phyloP scores from a whole-genome alignment of 1,140 invertebrate genomes.

The Drosophila kikkawai region DNA sequence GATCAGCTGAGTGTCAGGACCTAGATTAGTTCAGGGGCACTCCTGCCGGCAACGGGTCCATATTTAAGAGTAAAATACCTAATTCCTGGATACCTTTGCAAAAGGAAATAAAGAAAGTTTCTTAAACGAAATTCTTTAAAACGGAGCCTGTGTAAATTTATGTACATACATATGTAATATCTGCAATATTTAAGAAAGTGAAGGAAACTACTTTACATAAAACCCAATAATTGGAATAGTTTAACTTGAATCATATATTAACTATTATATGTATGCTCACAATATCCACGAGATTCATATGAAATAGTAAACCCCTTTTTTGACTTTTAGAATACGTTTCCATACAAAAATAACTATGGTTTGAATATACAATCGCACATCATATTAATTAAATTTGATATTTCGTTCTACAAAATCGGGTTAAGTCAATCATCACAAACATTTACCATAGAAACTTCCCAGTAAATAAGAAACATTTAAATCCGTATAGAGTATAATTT shows the following conservation, averaged over 20 bases:
- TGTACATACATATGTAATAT: neutral
- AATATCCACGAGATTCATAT: neutral
- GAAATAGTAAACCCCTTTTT: neutral
- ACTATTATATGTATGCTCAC: neutral
- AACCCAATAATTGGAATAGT: neutral
- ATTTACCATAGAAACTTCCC: neutral
- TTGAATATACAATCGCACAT: neutral
- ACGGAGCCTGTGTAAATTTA: neutral
- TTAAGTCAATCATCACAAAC: neutral
- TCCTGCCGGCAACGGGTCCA: neutral
- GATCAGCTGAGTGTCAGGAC: conserved; percentile 58
- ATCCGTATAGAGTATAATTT: conserved; percentile 63
- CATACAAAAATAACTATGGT: neutral
- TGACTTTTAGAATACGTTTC: neutral
- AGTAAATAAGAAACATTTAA: neutral
- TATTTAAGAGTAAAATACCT: conserved; percentile 4
- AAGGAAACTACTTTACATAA: neutral
- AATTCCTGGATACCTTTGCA: neutral
- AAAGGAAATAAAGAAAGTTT: neutral
- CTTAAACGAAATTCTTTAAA: neutral
- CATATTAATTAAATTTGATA: neutral
- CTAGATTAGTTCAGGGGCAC: conserved; percentile 23
- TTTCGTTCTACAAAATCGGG: neutral
- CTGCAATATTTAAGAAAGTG: neutral
- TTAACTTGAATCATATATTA: neutral